A percentile compares a stretch with the other conserved stretches of the same genome.
phyloP scores from a whole-genome alignment of 2,888 invertebrate genomes.

The Macrophya alboannulata region DNA sequence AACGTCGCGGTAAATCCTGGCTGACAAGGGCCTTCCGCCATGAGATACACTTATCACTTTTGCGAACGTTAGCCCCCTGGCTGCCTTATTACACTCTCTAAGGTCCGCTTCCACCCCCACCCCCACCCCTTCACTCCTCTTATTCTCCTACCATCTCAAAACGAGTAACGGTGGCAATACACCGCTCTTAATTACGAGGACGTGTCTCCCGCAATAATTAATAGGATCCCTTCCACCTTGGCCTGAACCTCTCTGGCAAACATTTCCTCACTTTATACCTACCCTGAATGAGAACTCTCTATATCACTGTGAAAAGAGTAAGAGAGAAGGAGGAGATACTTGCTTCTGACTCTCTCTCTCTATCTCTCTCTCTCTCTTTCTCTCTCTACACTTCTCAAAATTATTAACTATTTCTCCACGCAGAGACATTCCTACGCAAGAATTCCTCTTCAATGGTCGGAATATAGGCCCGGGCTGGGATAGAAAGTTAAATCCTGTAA shows the following conservation, averaged over 20 bases:
- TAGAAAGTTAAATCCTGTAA: no score
- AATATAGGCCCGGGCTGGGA: not conserved
- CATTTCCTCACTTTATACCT: slow-evolving; percentile 32
- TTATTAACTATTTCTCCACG: slow-evolving; percentile 65
- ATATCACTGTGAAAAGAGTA: not conserved
- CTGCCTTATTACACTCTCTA: slow-evolving; percentile 55
- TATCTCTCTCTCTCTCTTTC: not conserved
- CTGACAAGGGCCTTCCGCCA: slow-evolving; percentile 60
- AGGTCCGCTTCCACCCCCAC: slow-evolving; percentile 60
- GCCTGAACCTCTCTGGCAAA: slow-evolving; percentile 12
- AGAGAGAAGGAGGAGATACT: not conserved
- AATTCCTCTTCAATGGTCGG: slow-evolving; percentile 5
- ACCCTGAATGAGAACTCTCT: slow-evolving; percentile 5
- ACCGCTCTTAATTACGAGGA: slow-evolving; percentile 71
- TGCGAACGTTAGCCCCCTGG: slow-evolving; percentile 23
- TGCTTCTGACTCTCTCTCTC: not conserved
- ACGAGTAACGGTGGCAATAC: slow-evolving; percentile 57
- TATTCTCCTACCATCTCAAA: slow-evolving; percentile 59
- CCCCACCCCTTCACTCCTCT: slow-evolving; percentile 61
- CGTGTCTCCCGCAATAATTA: slow-evolving; percentile 71
- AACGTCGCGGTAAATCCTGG: slow-evolving; percentile 68
- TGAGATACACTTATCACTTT: slow-evolving; percentile 46
- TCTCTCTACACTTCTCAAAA: slow-evolving; percentile 43
- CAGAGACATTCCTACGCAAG: slow-evolving; percentile 35
- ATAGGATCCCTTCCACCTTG: slow-evolving; percentile 63